phyloP scores from a whole-genome alignment of 2,113 vertebrate genomes.

The Malurus elegans region DNA sequence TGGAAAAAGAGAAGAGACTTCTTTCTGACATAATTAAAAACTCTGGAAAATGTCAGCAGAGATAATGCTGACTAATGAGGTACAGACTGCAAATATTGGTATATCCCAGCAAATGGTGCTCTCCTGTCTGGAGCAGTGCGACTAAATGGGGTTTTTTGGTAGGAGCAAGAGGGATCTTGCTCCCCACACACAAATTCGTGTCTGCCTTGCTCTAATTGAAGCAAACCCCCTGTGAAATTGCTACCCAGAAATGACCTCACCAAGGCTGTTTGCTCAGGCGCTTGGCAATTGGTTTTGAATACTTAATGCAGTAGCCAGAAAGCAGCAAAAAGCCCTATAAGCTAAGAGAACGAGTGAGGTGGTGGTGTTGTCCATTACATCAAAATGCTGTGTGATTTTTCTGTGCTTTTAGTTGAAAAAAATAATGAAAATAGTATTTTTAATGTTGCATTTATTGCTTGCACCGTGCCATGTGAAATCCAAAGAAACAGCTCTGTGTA shows the following conservation, averaged over 20 bases:
- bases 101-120: background rate
- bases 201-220: slow-evolving; percentile 2
- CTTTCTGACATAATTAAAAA: background rate
- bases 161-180: background rate
- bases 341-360: background rate
- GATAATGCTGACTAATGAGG: background rate
- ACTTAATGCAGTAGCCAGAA: background rate
- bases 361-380: background rate
- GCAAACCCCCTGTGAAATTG: slow-evolving; percentile 23
- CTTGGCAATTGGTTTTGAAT: slow-evolving; percentile 14
- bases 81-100: background rate
- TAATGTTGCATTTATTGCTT: background rate
- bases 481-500: background rate
- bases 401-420: background rate
- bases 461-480: background rate
- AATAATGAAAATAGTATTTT: background rate
- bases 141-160: background rate
- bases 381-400: background rate
- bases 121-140: background rate
- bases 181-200: background rate
- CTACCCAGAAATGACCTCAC: slow-evolving; percentile 37
- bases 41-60: background rate
- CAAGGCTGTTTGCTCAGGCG: background rate
- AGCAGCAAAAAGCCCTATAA: background rate
- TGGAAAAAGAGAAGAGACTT: background rate